Base-by-base conservation (phyloP, 2,113 vertebrate species). In the Sminthopsis crassicaudata region DNA sequence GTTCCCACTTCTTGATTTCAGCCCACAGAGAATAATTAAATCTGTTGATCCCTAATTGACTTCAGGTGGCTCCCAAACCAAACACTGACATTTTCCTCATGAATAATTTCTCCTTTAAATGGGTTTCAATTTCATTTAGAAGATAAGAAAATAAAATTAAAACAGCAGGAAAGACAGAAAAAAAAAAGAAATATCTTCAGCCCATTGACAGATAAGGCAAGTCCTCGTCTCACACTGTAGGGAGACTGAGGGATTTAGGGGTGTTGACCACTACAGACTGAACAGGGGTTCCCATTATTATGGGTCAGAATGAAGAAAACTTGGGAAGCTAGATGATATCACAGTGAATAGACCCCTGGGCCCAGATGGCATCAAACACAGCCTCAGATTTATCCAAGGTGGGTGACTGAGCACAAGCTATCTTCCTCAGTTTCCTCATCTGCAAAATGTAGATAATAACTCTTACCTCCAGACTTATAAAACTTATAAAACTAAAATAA, bases 131-230 rank as follows among this genome's bases (percentile, higher is more conserved):
- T 30, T 91, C n/a, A 46, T 88, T 67, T 60, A 90, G 60, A 91
- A 95, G 90, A 52, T 92, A 92, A 96, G 90, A 95, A 54, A n/a
- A 91, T 95, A 95, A 95, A 93, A 53, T 89, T 46, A 92, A 94
- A 91, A 94, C 94, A 0, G 0, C 4, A 0, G 89, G 90, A 91
- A 95, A 94, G 89, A 27, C 50, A 1, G 42, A 26, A 76, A 46
- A 30, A n/a, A 89, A 46, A 30, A 46, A 93, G 57, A 90, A 76
- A 30, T 36, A 51, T 46, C 2, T 3, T 12, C 8, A 27, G 90
- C 0, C 0, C 8, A 93, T 93, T 50, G 89, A n/a, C 53, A 19
- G 7, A 14, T 11, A 46, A 51, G 0, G 8, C 67, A 55, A 93
- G 84, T 3, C 0, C 4, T 57, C 51, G 26, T 26, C 10, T 88